Evolutionary conservation across 2,888 invertebrate species (phyloP).

Genomic region (Willowsia nigromaculata): DNA sequence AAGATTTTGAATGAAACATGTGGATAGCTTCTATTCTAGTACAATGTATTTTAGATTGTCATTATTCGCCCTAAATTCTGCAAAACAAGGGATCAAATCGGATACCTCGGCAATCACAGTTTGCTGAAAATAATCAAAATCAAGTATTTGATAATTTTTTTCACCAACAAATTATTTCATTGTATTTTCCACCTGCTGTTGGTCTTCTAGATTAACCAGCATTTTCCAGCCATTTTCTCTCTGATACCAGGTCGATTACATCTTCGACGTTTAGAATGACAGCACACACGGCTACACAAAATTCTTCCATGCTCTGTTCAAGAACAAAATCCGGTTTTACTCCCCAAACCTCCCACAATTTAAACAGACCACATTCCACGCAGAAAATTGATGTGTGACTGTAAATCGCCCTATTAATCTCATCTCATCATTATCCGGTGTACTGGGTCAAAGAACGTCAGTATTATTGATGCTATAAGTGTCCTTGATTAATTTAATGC

Average conservation of each 20-base stretch:
- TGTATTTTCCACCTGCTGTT: not conserved
- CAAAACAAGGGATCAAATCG: not conserved
- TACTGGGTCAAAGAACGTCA: not conserved
- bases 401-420: not conserved
- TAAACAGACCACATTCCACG: conserved; percentile 58
- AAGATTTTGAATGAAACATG: conserved; percentile 53
- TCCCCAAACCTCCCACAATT: conserved; percentile 68
- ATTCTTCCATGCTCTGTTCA: conserved; percentile 72
- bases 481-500: not conserved
- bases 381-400: not conserved
- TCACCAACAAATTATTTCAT: not conserved
- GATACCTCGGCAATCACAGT: conserved; percentile 63
- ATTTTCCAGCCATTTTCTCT: not conserved
- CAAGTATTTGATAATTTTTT: not conserved
- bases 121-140: conserved; percentile 67
- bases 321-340: conserved; percentile 60
- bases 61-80: not conserved
- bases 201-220: not conserved
- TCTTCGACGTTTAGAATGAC: not conserved
- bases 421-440: not conserved
- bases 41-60: not conserved
- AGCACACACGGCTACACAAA: conserved; percentile 62
- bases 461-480: not conserved
- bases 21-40: conserved; percentile 23
- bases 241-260: not conserved